Evolutionary conservation across 2,113 vertebrate species (phyloP).

Genomic region (Mystacornis crossleyi): DNA sequence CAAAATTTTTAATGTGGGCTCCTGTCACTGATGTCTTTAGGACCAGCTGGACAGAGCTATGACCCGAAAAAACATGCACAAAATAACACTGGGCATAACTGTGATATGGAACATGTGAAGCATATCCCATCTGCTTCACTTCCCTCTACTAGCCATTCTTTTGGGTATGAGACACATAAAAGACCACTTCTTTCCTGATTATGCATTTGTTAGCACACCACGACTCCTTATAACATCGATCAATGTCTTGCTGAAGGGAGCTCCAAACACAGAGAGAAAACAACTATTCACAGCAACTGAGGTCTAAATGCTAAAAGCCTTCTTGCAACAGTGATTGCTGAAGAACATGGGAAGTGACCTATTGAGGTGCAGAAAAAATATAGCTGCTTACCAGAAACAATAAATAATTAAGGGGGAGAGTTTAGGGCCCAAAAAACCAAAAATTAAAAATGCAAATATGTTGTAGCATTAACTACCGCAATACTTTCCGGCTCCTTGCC

Average conservation of each 20-base stretch:
- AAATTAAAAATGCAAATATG: not conserved
- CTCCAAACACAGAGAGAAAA: not conserved
- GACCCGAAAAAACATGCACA: not conserved
- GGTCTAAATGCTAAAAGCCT: not conserved
- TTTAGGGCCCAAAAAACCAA: not conserved
- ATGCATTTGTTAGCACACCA: not conserved
- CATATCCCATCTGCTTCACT: too few relatives aligned
- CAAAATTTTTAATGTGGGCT: not conserved
- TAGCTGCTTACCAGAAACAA: not conserved
- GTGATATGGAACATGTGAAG: too few relatives aligned
- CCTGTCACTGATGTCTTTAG: not conserved
- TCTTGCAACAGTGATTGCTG: not conserved
- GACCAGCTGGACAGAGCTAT: not conserved
- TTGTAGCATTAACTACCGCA: not conserved
- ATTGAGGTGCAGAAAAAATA: not conserved
- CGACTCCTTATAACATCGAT: fast-evolving
- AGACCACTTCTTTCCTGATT: not conserved
- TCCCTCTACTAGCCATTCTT: too few relatives aligned
- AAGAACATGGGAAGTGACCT: not conserved
- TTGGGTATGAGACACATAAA: too few relatives aligned
- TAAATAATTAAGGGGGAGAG: not conserved
- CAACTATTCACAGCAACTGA: not conserved
- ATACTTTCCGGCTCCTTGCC: not conserved
- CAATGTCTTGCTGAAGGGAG: fast-evolving
- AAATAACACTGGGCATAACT: not conserved